These are phyloP conservation scores for Laticauda laticaudata DNA, from an alignment of 2,113 vertebrate genomes.

Conservation along the genomic window DNA sequence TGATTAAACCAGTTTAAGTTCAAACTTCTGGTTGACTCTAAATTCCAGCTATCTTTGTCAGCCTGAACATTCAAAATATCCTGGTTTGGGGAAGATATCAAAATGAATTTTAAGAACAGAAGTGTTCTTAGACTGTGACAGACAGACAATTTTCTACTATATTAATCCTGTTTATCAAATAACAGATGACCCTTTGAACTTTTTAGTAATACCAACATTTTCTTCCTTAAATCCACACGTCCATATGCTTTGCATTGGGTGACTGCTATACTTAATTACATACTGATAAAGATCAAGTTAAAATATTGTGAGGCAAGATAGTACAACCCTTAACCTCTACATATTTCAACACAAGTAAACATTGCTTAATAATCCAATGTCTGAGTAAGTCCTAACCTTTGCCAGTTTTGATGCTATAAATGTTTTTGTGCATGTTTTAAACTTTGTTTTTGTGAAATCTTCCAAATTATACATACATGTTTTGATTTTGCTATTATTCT, in stretches of 20 bases:
- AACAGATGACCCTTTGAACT: not conserved
- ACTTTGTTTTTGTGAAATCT: not conserved
- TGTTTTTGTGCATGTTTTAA: not conserved
- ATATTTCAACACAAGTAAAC: constrained; percentile 3
- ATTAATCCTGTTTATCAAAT: constrained; percentile 3
- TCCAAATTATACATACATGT: not conserved
- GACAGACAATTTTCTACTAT: rapidly evolving
- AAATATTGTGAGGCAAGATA: constrained; percentile 8
- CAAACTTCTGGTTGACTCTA: constrained; percentile 5
- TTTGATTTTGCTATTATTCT: not conserved
- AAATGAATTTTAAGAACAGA: not conserved
- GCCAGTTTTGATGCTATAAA: not conserved
- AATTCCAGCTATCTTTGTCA: constrained; percentile 32
- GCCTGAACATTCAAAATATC: constrained; percentile 26
- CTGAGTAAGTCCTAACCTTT: constrained; percentile 9
- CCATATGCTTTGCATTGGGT: not conserved
- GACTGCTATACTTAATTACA: not conserved
- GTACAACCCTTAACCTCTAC: not conserved
- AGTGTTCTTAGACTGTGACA: not conserved
- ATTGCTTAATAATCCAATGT: not conserved
- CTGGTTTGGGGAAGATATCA: not conserved
- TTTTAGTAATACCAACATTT: constrained; percentile 16
- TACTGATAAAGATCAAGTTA: constrained; percentile 24
- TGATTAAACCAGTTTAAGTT: not conserved
- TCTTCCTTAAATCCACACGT: not conserved